A percentile compares a stretch with the other conserved stretches of the same genome.
phyloP scores from a whole-genome alignment of 2,888 invertebrate genomes.

The Melieria omissa region DNA sequence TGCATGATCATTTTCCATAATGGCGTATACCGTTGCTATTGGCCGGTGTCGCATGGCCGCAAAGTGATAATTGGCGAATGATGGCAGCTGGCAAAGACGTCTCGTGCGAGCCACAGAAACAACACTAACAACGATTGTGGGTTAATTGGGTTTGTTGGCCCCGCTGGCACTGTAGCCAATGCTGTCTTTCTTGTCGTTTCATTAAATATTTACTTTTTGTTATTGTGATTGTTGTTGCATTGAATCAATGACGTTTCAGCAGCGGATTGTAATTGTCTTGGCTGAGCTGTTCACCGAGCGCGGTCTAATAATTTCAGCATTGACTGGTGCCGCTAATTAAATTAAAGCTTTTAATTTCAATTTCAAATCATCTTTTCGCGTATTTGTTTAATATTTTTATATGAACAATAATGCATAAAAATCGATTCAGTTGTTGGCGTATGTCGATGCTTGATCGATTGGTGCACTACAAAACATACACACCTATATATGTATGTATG shows the following conservation, averaged over 20 bases:
- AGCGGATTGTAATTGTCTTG: too few relatives aligned
- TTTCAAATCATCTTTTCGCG: neutral
- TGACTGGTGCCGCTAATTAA: conserved; percentile 46
- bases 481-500: neutral
- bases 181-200: neutral
- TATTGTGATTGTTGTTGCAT: too few relatives aligned
- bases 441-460: neutral
- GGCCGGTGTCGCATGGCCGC: neutral
- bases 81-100: neutral
- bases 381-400: conserved; percentile 5
- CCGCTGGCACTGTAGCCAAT: conserved; percentile 5
- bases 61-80: neutral
- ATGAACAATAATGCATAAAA: neutral
- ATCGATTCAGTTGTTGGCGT: neutral
- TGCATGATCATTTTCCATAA: conserved; percentile 61
- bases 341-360: conserved; percentile 6
- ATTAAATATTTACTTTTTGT: too few relatives aligned
- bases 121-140: conserved; percentile 54
- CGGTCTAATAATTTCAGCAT: conserved; percentile 62
- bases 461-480: neutral
- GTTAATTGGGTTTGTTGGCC: conserved; percentile 61
- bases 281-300: conserved; percentile 26
- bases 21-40: conserved; percentile 36
- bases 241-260: too few relatives aligned
- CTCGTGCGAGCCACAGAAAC: neutral